Evolutionary conservation across 2,888 invertebrate species (phyloP), one percentile per base, ranked within the genome.

Genomic region (Amblyteles armatorius): DNA sequence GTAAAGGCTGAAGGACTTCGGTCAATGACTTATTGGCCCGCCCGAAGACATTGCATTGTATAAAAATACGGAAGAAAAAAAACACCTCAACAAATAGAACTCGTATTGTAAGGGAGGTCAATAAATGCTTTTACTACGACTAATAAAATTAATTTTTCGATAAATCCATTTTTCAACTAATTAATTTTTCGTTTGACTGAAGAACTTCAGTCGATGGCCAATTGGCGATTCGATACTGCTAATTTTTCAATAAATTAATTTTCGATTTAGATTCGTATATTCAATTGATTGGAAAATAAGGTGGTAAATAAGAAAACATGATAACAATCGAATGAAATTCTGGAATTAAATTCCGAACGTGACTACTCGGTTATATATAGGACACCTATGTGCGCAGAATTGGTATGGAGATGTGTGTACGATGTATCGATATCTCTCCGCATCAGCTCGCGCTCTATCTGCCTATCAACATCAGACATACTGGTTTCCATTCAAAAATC

Each of bases 401-500:
- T 13, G 22, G 22, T 57, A 57, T 13, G 22, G 57, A 57, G 22
- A 55, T 55, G 55, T 22, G 22, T 55, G 19, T 19, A 52, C 19
- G 19, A 52, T n/a, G 19, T 16, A 22, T 55, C 22, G 26, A 57
- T 57, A 57, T 57, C 57, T 57, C 5, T 5, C 3, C 63, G 33
- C 29, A 29, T 36, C 63, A 63, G 63, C 63, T 16, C 63, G 29
- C 33, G 63, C 33, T 63, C 13, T 63, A 29, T 63, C 36, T 29
- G 22, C 57, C 57, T 22, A 57, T 57, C 57, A 57, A 57, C 57
- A 57, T 26, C 63, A 16, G 63, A 36, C 63, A 29, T 63, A 33
- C 63, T 26, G 63, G 22, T 63, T 63, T 63, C 29, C 63, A 63
- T 63, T 63, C 63, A 63, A 63, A 63, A 63, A 63, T 63, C 63